Base-by-base conservation (phyloP, 1,140 invertebrate genomes). In the Anthonomus grandis region DNA sequence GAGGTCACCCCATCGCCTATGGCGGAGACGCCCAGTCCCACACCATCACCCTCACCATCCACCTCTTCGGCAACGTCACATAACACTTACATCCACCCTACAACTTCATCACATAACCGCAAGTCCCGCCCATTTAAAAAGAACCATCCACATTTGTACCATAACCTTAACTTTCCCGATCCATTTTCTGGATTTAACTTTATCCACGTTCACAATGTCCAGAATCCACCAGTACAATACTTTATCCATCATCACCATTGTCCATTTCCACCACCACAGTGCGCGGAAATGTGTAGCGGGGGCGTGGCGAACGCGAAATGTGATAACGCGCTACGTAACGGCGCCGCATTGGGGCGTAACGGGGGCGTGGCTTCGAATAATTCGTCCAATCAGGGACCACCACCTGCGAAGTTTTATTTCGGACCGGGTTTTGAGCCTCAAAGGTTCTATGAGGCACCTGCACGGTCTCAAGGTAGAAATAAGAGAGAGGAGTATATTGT, bases 401-500 rank as follows among this genome's bases (percentile, higher is more conserved):
- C 68, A 10, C 69, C 70, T 4, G 73, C 75, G 21, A 76, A 74
- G 25, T 78, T 79, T 56, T 75, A 76, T 63, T 77, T 78, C 69
- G 76, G 76, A 5, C 75, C 75, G 10, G 77, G 76, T 4, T 78
- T 78, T 68, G 74, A 76, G 65, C 76, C 74, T n/a, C 76, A 76
- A 60, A 65, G 64, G 22, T 63, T 56, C 23, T 64, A 59, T 44
- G 56, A 46, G 1, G 52, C 44, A 25, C 64, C 57, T 49, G 57
- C 57, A 12, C 62, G 63, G 10, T 62, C 64, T 17, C 64, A 66
- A 12, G 63, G 67, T 42, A 56, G 24, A 22, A n/a, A n/a, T n/a
- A 66, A 61, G 24, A 60, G 70, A 60, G 45, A 73, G 64, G 62
- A 83, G 64, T 82, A 84, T 67, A 78, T 86, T 47, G 83, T 86